phyloP scores from a whole-genome alignment of 2,797 vertebrate genomes.

The Clarias platycephalus region DNA sequence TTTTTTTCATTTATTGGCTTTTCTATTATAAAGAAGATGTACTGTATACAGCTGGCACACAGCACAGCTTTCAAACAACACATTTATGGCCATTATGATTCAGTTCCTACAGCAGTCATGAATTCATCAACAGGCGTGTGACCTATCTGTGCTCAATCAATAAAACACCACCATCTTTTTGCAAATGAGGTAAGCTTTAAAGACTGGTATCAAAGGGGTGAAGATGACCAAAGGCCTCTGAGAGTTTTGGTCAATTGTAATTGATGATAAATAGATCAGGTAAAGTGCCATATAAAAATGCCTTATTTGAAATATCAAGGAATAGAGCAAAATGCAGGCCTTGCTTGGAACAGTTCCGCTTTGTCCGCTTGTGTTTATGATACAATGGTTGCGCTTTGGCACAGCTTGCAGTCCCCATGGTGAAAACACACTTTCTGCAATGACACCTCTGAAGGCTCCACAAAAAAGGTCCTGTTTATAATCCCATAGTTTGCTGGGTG shows the following conservation, averaged over 20 bases:
- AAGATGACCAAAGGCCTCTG: neutral
- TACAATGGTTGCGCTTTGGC: constrained; percentile 57
- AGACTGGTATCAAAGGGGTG: neutral
- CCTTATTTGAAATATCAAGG: neutral
- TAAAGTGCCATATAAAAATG: neutral
- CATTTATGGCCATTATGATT: neutral
- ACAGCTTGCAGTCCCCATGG: constrained; percentile 55
- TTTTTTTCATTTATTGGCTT: neutral
- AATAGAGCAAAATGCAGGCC: constrained; percentile 16
- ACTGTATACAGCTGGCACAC: neutral
- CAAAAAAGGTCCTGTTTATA: constrained; percentile 61
- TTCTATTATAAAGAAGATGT: neutral
- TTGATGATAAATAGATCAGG: neutral
- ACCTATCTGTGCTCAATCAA: neutral
- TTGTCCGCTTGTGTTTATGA: constrained; percentile 53
- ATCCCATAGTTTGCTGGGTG: constrained; percentile 58
- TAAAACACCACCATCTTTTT: neutral
- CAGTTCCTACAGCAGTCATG: neutral
- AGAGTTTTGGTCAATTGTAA: neutral
- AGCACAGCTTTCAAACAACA: neutral
- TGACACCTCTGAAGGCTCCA: constrained; percentile 59
- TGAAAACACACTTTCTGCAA: constrained; percentile 59
- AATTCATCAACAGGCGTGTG: neutral
- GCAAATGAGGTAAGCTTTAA: neutral
- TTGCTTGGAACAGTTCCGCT: constrained; percentile 39